These are phyloP conservation scores for Megalopta genalis DNA, from an alignment of 1,140 invertebrate genomes.

Conservation along the genomic window DNA sequence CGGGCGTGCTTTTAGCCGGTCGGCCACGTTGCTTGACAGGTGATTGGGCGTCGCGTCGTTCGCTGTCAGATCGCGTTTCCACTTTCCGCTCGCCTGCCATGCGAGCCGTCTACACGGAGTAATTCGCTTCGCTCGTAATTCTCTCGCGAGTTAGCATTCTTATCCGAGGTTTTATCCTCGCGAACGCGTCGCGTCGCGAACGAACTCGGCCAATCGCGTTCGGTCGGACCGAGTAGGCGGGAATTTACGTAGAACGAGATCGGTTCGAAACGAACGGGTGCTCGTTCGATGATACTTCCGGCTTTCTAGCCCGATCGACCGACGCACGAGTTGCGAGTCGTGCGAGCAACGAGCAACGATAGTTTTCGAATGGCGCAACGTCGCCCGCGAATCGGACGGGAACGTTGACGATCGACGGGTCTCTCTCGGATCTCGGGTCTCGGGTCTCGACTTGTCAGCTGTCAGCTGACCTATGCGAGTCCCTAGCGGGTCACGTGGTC, in stretches of 20 bases:
- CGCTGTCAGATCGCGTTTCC: constrained; percentile 34
- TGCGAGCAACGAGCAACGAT: background rate
- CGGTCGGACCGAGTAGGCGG: constrained; percentile 5
- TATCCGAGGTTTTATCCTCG: background rate
- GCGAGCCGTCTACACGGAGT: background rate
- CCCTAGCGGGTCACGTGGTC: constrained; percentile 39
- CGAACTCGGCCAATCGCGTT: background rate
- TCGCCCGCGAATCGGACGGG: background rate
- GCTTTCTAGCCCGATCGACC: no score
- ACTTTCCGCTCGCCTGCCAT: background rate
- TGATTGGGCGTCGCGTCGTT: constrained; percentile 47
- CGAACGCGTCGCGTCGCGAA: background rate
- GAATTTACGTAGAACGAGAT: background rate
- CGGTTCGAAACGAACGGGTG: background rate
- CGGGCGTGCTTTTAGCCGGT: constrained; percentile 38
- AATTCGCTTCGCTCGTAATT: background rate
- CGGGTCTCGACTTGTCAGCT: constrained; percentile 43
- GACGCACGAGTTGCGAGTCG: no score
- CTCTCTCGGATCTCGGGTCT: no score
- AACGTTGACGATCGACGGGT: constrained; percentile 13
- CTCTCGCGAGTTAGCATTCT: background rate
- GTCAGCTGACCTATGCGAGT: constrained; percentile 57
- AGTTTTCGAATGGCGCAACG: background rate
- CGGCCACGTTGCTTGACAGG: constrained; percentile 50
- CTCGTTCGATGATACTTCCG: background rate